Conservation (phyloP, 2,888 invertebrate genomes). For the Agrotis puta region DNA sequence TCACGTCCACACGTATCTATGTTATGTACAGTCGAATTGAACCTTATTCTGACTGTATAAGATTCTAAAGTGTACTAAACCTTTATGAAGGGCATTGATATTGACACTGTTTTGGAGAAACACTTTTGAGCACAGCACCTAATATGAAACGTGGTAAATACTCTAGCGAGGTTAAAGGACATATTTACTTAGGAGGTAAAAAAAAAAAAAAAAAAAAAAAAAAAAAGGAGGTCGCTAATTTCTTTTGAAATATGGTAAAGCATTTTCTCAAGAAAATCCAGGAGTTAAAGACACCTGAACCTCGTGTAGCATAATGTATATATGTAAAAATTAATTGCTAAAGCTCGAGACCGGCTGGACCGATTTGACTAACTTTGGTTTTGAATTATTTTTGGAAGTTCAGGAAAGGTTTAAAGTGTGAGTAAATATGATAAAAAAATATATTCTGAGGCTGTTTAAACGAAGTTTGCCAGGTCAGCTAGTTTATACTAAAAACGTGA, state of each 20-base stretch:
- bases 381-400: too few species aligned
- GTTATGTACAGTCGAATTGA: neutral
- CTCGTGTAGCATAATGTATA: neutral
- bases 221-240: neutral
- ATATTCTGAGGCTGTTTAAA: too few species aligned
- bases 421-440: too few species aligned
- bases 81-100: conserved; percentile 10
- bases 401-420: too few species aligned
- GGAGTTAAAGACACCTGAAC: neutral
- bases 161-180: conserved; percentile 10
- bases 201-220: too few species aligned
- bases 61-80: neutral
- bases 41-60: too few species aligned
- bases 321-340: too few species aligned
- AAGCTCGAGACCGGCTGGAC: too few species aligned
- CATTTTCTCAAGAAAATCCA: neutral
- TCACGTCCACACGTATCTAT: conserved; percentile 4
- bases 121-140: neutral
- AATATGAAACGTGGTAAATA: neutral
- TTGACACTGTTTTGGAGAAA: neutral
- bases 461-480: too few species aligned
- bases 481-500: too few species aligned
- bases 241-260: neutral
- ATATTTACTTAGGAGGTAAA: conserved; percentile 17
- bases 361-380: too few species aligned